phyloP scores from a whole-genome alignment of 2,113 vertebrate species.

The Galemys pyrenaicus region DNA sequence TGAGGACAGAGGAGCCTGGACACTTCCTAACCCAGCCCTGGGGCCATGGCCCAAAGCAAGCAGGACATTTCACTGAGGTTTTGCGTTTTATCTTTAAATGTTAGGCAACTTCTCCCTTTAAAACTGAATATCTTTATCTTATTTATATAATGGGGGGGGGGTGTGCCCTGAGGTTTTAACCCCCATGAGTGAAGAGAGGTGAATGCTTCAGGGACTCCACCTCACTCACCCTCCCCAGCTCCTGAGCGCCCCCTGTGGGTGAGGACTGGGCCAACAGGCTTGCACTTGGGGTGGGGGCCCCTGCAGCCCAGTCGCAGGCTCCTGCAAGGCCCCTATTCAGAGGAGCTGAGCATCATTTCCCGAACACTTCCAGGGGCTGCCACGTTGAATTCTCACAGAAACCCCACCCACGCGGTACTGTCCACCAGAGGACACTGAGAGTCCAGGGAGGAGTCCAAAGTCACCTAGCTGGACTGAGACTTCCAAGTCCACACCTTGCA shows the following conservation, averaged over 20 bases:
- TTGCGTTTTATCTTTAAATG: conserved; percentile 66
- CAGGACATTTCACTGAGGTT: conserved; percentile 41
- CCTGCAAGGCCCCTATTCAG: not conserved
- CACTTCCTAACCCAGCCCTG: not conserved
- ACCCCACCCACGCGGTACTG: not conserved
- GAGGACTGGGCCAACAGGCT: not conserved
- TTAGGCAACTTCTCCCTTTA: conserved; percentile 30
- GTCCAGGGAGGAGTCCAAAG: not conserved
- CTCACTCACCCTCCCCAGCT: not conserved
- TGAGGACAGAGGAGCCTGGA: not conserved
- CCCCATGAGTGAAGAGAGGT: not conserved
- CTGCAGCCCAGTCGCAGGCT: not conserved
- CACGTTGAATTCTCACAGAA: not conserved
- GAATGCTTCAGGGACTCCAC: not conserved
- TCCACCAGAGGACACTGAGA: not conserved
- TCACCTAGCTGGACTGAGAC: not conserved
- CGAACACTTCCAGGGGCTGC: not conserved
- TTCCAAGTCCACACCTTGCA: not conserved
- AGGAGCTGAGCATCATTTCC: not conserved
- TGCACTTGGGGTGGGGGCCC: accelerated
- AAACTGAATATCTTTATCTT: conserved; percentile 24
- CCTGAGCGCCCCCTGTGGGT: not conserved
- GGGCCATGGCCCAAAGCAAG: conserved; percentile 21
- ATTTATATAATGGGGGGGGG: not conserved
- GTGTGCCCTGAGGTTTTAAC: not conserved